phyloP scores from a whole-genome alignment of 23 tunicate genomes.

The Styela plicata region DNA sequence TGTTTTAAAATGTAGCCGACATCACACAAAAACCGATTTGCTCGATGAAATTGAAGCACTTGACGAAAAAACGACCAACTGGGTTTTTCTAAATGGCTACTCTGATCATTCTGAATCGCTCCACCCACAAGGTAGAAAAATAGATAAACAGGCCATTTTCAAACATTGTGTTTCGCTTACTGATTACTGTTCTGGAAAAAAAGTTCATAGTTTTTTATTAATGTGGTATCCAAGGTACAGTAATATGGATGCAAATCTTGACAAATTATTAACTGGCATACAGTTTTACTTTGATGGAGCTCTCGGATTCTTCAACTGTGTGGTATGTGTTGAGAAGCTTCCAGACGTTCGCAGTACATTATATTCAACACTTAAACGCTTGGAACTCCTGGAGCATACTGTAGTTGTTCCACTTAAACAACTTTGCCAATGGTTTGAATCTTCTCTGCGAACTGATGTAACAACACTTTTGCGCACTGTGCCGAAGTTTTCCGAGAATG shows the following conservation, averaged over 20 bases:
- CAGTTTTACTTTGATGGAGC: not conserved
- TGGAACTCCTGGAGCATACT: not conserved
- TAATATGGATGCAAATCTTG: not conserved
- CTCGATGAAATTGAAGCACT: not conserved
- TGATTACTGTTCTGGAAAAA: not conserved
- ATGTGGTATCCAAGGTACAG: conserved; percentile 17
- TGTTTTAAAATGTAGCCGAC: not conserved
- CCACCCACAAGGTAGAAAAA: not conserved
- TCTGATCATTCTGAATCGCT: not conserved
- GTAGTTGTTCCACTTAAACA: not conserved
- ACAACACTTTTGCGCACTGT: too few relatives aligned
- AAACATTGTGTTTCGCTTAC: not conserved
- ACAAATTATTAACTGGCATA: not conserved
- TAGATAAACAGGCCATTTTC: not conserved
- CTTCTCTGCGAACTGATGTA: too few relatives aligned
- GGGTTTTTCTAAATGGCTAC: conserved; percentile 1
- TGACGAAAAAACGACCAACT: conserved; percentile 11
- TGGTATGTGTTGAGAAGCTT: not conserved
- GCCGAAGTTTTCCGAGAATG: conserved; percentile 3
- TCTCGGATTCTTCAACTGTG: conserved; percentile 4
- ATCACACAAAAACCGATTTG: not conserved
- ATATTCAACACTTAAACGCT: not conserved
- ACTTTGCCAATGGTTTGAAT: not conserved
- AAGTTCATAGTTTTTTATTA: not conserved
- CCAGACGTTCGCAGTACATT: not conserved